Conservation (phyloP, 2,888 invertebrate genomes). For the Lasius fuliginosus region DNA sequence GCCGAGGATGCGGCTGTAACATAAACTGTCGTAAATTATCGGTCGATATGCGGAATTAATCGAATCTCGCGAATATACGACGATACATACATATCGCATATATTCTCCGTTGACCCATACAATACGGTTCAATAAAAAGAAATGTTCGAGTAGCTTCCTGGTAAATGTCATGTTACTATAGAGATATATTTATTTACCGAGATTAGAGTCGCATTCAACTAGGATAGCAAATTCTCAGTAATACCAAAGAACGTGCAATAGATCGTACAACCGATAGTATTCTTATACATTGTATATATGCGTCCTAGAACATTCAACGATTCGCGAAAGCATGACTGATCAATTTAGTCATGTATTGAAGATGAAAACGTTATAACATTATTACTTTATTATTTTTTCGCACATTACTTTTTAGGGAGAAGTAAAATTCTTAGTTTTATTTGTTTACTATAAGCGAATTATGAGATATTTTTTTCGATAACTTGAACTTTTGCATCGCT, state of each 20-base stretch:
- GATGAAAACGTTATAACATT: neutral
- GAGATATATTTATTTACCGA: slow-evolving; percentile 59
- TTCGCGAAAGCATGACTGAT: slow-evolving; percentile 53
- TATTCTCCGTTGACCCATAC: slow-evolving; percentile 8
- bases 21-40: slow-evolving; percentile 65
- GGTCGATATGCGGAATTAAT: slow-evolving; percentile 68
- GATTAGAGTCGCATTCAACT: slow-evolving; percentile 55
- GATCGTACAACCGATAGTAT: slow-evolving; percentile 66
- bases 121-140: slow-evolving; percentile 59
- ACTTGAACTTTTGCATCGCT: neutral
- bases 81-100: slow-evolving; percentile 32
- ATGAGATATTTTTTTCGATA: slow-evolving; percentile 6
- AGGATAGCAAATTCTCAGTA: slow-evolving; percentile 48
- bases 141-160: slow-evolving; percentile 48
- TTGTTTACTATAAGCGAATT: neutral
- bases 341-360: slow-evolving; percentile 43
- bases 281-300: slow-evolving; percentile 50
- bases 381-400: neutral
- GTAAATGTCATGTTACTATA: slow-evolving; percentile 26
- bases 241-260: slow-evolving; percentile 49
- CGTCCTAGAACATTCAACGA: slow-evolving; percentile 37
- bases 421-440: neutral
- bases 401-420: neutral
- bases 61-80: slow-evolving; percentile 59
- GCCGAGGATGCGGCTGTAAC: slow-evolving; percentile 36